These are phyloP conservation scores for Phalacrocorax carbo DNA, from an alignment of 2,113 vertebrate genomes.

Conservation along the genomic window DNA sequence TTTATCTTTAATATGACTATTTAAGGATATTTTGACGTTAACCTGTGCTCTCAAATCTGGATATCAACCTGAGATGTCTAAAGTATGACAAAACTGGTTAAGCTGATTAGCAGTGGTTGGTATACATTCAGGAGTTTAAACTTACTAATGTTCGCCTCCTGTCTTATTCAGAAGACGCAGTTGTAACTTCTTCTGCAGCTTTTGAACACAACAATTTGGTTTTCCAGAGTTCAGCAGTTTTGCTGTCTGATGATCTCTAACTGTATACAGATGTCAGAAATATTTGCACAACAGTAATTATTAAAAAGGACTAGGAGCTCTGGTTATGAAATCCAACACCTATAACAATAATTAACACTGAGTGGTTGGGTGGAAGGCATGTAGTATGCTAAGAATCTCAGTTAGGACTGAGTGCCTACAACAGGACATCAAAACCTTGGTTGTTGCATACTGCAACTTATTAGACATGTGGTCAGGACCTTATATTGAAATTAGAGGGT, in stretches of 20 bases:
- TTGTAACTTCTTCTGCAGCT: neutral
- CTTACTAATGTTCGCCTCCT: neutral
- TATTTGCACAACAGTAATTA: constrained; percentile 38
- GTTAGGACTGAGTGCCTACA: neutral
- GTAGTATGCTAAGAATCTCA: neutral
- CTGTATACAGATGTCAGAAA: constrained; percentile 31
- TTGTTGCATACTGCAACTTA: neutral
- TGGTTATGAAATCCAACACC: constrained; percentile 34
- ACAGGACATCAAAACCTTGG: neutral
- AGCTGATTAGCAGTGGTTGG: neutral
- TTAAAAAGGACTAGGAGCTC: constrained; percentile 12
- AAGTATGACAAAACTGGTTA: neutral
- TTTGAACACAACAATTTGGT: neutral
- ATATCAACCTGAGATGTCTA: neutral
- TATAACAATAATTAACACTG: constrained; percentile 50
- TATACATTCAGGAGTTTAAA: neutral
- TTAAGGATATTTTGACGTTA: no score
- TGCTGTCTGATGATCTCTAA: neutral
- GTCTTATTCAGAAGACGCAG: neutral
- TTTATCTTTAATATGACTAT: neutral
- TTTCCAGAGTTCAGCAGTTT: constrained; percentile 19
- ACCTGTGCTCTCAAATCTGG: neutral
- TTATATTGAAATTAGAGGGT: neutral
- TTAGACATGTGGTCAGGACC: neutral
- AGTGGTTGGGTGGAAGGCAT: neutral